phyloP scores from a whole-genome alignment of 1,140 invertebrate species.

The Drosophila mauritiana region DNA sequence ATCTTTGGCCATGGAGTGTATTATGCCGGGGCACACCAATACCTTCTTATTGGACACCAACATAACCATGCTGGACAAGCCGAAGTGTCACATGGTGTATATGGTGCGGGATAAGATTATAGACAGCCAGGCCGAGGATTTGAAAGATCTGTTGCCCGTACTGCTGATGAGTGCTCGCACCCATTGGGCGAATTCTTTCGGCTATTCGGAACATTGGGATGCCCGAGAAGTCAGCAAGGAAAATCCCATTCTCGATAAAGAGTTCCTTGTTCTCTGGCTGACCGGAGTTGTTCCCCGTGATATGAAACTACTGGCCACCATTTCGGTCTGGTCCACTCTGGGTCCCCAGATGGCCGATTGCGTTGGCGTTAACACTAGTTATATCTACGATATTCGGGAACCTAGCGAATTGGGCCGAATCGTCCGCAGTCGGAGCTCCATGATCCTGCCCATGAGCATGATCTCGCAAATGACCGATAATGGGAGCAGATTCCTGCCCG shows the following conservation, averaged over 20 bases:
- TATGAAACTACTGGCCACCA: conserved; percentile 24
- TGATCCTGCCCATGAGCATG: conserved; percentile 38
- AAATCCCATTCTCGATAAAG: background rate
- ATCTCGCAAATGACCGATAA: conserved; percentile 41
- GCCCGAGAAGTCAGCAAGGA: no score
- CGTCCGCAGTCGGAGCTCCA: conserved; percentile 30
- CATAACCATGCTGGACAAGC: conserved; percentile 24
- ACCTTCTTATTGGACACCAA: conserved; percentile 66
- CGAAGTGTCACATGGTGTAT: conserved; percentile 63
- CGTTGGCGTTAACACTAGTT: conserved; percentile 37
- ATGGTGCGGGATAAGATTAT: conserved; percentile 55
- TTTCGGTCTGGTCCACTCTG: conserved; percentile 54
- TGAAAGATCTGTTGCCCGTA: conserved; percentile 54
- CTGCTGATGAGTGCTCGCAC: conserved; percentile 64
- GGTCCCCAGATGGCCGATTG: conserved; percentile 6
- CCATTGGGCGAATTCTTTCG: conserved; percentile 5
- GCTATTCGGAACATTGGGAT: no score
- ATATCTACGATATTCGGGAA: conserved; percentile 54
- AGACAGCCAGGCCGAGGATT: conserved; percentile 24
- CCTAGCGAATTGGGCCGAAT: conserved; percentile 26
- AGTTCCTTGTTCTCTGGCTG: conserved; percentile 63
- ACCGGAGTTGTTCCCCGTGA: conserved; percentile 42
- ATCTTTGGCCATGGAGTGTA: conserved; percentile 59
- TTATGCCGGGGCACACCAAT: conserved; percentile 37
- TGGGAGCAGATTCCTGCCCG: conserved; percentile 46